These are phyloP conservation scores for Microctonus brassicae DNA, from an alignment of 2,888 invertebrate genomes.

Conservation along the genomic window DNA sequence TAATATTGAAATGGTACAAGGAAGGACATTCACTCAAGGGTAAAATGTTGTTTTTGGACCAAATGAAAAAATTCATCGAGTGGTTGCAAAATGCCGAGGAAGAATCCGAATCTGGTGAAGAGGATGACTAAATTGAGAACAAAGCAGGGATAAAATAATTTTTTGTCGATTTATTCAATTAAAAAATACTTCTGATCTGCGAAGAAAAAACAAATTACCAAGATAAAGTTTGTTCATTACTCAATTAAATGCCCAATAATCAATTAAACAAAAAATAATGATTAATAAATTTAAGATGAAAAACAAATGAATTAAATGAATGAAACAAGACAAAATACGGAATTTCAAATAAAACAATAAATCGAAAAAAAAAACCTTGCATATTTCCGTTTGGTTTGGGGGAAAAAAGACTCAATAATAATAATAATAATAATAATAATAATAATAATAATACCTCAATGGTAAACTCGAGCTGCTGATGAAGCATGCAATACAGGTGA, in stretches of 20 bases:
- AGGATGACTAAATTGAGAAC: slow-evolving; percentile 67
- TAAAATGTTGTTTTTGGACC: slow-evolving; percentile 97
- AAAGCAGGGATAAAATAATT: background rate
- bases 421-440: no score
- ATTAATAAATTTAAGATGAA: background rate
- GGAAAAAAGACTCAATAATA: no score
- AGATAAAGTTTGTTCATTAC: slow-evolving; percentile 9
- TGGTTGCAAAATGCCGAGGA: slow-evolving; percentile 98
- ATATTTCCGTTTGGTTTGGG: background rate
- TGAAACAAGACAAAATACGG: slow-evolving; percentile 37
- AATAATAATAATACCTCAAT: background rate
- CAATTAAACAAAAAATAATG: slow-evolving; percentile 51
- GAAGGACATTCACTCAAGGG: slow-evolving; percentile 94
- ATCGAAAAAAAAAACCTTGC: background rate
- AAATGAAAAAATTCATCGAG: slow-evolving; percentile 97
- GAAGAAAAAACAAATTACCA: no score
- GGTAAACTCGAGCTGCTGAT: background rate
- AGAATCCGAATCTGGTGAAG: slow-evolving; percentile 76
- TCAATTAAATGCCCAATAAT: slow-evolving; percentile 58
- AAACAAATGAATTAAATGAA: slow-evolving; percentile 15
- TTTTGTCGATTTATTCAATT: slow-evolving; percentile 10
- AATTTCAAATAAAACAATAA: background rate
- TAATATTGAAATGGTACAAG: slow-evolving; percentile 96
- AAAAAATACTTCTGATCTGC: background rate
- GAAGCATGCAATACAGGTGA: background rate